Conservation (phyloP, 2,888 invertebrate species). For the Leptogaster cylindrica region DNA sequence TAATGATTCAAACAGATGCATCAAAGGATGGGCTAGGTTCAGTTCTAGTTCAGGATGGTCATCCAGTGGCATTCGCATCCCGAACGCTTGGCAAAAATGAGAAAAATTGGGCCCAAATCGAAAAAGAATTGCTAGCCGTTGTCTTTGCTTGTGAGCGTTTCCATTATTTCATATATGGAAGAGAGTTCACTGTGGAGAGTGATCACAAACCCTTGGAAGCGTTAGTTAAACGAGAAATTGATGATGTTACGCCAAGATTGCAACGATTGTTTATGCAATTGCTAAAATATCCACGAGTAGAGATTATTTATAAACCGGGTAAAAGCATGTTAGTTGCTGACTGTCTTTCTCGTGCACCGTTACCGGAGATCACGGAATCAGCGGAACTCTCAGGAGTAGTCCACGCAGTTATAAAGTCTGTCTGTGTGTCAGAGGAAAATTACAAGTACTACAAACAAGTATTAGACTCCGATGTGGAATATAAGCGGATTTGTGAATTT, state of each 20-base stretch:
- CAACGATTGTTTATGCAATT: constrained; percentile 46
- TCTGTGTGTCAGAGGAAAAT: constrained; percentile 45
- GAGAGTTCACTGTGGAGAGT: constrained; percentile 33
- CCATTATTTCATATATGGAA: constrained; percentile 46
- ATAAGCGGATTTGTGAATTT: constrained; percentile 26
- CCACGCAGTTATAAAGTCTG: constrained; percentile 38
- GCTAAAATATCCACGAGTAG: constrained; percentile 46
- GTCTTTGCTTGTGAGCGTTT: constrained; percentile 46
- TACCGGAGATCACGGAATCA: neutral
- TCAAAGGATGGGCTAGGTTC: constrained; percentile 40
- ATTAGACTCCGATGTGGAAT: constrained; percentile 5
- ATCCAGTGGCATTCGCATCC: constrained; percentile 49
- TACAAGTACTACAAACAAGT: neutral
- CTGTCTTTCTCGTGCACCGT: constrained; percentile 24
- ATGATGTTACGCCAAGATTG: constrained; percentile 41
- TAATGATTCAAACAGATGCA: constrained; percentile 32
- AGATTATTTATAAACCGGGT: constrained; percentile 47
- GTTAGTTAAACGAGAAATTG: constrained; percentile 44
- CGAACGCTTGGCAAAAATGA: constrained; percentile 49
- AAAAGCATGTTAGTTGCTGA: constrained; percentile 49
- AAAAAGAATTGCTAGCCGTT: constrained; percentile 47
- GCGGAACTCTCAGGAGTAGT: constrained; percentile 31
- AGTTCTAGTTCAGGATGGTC: constrained; percentile 34
- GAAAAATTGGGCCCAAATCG: constrained; percentile 45
- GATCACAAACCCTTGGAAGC: constrained; percentile 47